Conservation (phyloP, 2,113 vertebrate species). For the Chrysemys picta region DNA sequence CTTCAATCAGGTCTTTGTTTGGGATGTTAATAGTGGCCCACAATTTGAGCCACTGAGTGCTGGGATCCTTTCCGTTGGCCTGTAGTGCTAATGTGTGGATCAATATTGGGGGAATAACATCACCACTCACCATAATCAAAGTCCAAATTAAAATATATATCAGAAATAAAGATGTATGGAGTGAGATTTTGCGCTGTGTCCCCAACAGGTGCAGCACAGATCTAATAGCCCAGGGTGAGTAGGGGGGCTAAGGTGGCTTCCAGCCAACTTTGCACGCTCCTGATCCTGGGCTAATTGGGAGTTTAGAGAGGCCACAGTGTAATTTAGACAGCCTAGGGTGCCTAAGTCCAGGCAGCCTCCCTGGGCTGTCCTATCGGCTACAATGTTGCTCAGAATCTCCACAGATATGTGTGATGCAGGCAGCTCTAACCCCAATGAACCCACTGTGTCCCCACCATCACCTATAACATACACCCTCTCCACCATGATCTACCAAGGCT, state of each 20-base stretch:
- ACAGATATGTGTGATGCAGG: background rate
- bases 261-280: background rate
- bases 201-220: background rate
- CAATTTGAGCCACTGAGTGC: background rate
- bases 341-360: background rate
- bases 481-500: background rate
- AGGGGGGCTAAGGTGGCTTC: background rate
- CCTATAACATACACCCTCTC: background rate
- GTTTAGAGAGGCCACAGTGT: background rate
- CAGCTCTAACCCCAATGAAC: background rate
- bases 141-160: background rate
- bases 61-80: background rate
- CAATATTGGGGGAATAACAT: background rate
- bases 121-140: background rate
- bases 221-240: background rate
- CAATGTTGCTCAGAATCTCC: background rate
- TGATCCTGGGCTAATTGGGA: background rate
- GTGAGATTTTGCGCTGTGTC: background rate
- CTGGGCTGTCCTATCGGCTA: background rate
- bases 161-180: background rate
- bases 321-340: background rate
- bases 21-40: background rate
- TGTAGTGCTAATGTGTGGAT: background rate
- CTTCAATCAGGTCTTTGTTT: background rate
- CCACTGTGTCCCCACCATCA: fast-evolving